Conservation (phyloP, 2,113 vertebrate genomes). For the Galbula dea region DNA sequence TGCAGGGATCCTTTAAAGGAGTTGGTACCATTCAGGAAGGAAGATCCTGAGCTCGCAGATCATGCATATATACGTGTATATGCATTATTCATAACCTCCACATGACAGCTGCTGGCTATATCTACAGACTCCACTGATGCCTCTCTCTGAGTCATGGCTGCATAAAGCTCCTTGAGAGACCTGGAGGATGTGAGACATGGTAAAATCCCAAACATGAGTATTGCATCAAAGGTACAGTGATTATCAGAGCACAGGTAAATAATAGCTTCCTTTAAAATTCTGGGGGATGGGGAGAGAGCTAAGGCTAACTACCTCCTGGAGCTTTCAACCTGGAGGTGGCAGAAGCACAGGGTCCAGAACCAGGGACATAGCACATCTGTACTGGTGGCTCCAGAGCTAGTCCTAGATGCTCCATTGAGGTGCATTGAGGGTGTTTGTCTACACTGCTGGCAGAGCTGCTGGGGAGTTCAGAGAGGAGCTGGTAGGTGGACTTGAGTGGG, state of each 20-base stretch:
- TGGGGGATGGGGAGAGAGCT: background rate
- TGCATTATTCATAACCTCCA: conserved; percentile 28
- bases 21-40: background rate
- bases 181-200: conserved; percentile 20
- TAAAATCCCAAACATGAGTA: conserved; percentile 36
- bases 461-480: background rate
- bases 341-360: background rate
- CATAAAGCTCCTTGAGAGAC: background rate
- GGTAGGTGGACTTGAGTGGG: conserved; percentile 6
- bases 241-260: background rate
- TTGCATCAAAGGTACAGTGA: background rate
- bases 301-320: background rate
- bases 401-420: rapidly evolving
- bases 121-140: background rate
- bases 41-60: background rate
- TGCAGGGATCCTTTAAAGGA: background rate
- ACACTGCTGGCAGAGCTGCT: background rate
- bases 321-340: background rate
- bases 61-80: background rate
- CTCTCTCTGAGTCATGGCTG: conserved; percentile 37
- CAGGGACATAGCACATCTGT: background rate
- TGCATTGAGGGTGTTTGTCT: background rate
- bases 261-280: background rate
- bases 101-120: conserved; percentile 6
- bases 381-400: background rate